Conservation (phyloP, 2,113 vertebrate genomes). For the Sclerurus mexicanus region DNA sequence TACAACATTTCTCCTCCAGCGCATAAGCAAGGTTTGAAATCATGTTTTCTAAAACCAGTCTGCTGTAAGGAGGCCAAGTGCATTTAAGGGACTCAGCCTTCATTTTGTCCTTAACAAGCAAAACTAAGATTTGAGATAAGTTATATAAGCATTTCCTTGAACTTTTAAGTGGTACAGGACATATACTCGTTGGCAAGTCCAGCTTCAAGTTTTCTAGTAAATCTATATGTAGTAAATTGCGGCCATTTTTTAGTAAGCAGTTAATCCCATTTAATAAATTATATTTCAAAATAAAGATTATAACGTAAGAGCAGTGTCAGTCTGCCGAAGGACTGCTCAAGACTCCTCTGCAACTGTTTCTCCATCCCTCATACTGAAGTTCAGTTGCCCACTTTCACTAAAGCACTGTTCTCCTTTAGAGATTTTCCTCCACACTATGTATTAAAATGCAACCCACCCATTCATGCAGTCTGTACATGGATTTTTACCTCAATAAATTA, state of each 20-base stretch:
- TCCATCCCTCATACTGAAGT: neutral
- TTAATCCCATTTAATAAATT: neutral
- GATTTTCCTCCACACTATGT: neutral
- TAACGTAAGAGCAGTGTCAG: neutral
- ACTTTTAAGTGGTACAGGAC: neutral
- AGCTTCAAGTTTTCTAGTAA: neutral
- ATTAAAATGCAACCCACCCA: neutral
- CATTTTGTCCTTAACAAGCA: neutral
- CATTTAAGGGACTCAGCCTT: neutral
- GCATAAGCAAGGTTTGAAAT: neutral
- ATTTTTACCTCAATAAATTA: neutral
- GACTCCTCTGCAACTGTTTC: neutral
- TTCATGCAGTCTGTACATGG: neutral
- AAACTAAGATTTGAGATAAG: neutral
- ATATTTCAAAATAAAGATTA: neutral
- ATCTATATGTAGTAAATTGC: neutral
- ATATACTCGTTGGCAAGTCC: neutral
- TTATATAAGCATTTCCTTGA: neutral
- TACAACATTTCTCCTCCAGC: neutral
- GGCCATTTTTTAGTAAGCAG: neutral
- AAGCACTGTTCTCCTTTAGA: neutral
- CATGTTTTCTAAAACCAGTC: neutral
- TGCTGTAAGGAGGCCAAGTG: neutral
- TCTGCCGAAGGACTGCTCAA: neutral
- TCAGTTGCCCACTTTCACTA: neutral